Conservation (phyloP, 2,888 invertebrate genomes). For the Drosophila algonquin region DNA sequence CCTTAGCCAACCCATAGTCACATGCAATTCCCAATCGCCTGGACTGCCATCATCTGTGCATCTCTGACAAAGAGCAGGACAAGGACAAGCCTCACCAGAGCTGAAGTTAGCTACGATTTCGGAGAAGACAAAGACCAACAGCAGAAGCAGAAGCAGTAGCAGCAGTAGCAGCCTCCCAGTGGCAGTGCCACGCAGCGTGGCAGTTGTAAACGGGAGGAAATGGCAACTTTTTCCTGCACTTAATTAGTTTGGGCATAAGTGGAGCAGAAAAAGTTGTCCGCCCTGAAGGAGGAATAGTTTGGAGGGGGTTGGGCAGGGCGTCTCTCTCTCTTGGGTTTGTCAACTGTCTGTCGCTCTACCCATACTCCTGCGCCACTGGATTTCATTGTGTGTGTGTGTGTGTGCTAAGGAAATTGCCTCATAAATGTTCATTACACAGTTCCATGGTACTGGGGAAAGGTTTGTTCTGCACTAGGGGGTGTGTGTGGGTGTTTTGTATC, state of each 20-base stretch:
- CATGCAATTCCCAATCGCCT: not conserved
- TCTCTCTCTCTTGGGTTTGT: conserved; percentile 60
- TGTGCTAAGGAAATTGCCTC: conserved; percentile 76
- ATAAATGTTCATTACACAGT: conserved; percentile 79
- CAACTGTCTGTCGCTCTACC: conserved; percentile 57
- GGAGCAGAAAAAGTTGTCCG: conserved; percentile 76
- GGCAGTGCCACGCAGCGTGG: conserved; percentile 32
- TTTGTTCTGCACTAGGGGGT: conserved; percentile 6
- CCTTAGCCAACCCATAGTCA: not conserved
- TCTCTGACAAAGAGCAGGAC: not conserved
- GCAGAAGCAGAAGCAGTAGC: not conserved
- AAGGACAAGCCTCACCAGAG: conserved; percentile 5
- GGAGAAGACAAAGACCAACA: conserved; percentile 36
- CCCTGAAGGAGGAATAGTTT: conserved; percentile 32
- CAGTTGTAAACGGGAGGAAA: conserved; percentile 71
- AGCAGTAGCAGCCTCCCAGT: conserved; percentile 12
- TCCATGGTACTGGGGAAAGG: conserved; percentile 64
- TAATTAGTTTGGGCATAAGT: conserved; percentile 80
- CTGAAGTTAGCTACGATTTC: conserved; percentile 40
- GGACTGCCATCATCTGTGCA: not conserved
- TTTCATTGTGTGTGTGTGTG: conserved; percentile 27
- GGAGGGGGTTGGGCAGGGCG: not conserved
- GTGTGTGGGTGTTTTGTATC: conserved; percentile 27
- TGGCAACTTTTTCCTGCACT: conserved; percentile 80
- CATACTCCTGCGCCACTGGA: conserved; percentile 3